Conservation (phyloP, 2,888 invertebrate genomes). For the Plebejus argus region DNA sequence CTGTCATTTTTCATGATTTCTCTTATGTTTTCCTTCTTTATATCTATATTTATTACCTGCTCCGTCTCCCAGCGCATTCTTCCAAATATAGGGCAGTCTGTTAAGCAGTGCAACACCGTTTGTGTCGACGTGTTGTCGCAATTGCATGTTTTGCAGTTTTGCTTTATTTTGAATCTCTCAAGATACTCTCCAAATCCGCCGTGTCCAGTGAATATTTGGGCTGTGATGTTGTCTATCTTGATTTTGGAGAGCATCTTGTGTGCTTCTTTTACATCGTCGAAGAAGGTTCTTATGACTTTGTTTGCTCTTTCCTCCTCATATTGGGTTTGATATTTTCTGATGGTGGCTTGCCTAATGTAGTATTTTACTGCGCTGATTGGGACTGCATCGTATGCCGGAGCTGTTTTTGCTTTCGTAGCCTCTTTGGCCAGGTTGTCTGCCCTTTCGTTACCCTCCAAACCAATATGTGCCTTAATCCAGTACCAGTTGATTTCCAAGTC, state of each 20-base stretch:
- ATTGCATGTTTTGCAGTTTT: neutral
- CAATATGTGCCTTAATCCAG: conserved; percentile 29
- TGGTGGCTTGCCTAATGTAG: neutral
- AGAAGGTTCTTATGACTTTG: neutral
- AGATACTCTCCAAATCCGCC: neutral
- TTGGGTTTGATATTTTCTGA: neutral
- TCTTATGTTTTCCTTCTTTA: too few relatives aligned
- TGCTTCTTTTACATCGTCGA: neutral
- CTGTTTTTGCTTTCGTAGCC: conserved; percentile 11
- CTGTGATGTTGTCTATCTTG: neutral
- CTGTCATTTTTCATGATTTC: too few relatives aligned
- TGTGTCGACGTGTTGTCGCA: neutral
- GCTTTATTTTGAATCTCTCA: neutral
- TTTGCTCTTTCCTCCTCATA: neutral
- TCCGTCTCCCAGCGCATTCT: too few relatives aligned
- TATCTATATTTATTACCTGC: too few relatives aligned
- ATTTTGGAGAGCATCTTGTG: neutral
- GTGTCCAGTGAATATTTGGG: neutral
- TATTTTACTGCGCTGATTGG: conserved; percentile 31
- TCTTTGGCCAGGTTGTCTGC: conserved; percentile 36
- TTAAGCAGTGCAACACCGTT: neutral
- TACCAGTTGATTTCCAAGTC: neutral
- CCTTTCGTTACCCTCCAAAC: conserved; percentile 33
- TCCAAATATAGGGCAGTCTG: too few relatives aligned
- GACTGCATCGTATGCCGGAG: conserved; percentile 20